Conservation (phyloP, 2,797 vertebrate species). For the Schizopygopsis malacanthus region DNA sequence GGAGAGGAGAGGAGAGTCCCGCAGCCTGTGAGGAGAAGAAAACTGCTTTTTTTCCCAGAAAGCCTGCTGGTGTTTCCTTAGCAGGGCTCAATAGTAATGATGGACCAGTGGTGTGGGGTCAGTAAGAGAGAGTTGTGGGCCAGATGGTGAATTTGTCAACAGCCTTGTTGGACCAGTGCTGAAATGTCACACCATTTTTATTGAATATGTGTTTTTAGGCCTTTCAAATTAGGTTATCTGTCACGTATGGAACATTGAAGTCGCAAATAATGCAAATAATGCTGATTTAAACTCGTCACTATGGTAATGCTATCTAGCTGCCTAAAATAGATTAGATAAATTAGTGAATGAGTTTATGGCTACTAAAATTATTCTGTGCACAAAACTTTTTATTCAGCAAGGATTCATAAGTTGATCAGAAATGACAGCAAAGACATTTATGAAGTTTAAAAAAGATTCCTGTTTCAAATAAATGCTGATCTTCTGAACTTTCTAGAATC, state of each 20-base stretch:
- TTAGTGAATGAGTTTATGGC: too few species aligned
- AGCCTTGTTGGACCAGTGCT: neutral
- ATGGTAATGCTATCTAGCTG: too few species aligned
- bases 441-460: neutral
- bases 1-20: constrained; percentile 26
- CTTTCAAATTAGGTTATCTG: neutral
- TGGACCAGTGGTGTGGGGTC: neutral
- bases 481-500: neutral
- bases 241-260: neutral
- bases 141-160: neutral
- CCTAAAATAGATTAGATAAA: too few species aligned
- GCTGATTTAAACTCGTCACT: neutral
- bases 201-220: neutral
- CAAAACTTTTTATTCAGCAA: neutral
- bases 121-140: neutral
- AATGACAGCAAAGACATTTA: neutral
- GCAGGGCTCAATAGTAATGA: neutral
- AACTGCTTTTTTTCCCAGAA: constrained; percentile 20
- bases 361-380: too few species aligned
- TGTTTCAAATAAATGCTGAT: neutral
- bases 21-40: neutral
- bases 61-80: constrained; percentile 22
- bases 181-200: neutral
- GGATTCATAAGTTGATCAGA: neutral
- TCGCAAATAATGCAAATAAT: neutral